Percentiles rank a stretch among this genome's conserved stretches.
phyloP scores from a whole-genome alignment of 2,888 invertebrate species.

The Apotomis betuletana region DNA sequence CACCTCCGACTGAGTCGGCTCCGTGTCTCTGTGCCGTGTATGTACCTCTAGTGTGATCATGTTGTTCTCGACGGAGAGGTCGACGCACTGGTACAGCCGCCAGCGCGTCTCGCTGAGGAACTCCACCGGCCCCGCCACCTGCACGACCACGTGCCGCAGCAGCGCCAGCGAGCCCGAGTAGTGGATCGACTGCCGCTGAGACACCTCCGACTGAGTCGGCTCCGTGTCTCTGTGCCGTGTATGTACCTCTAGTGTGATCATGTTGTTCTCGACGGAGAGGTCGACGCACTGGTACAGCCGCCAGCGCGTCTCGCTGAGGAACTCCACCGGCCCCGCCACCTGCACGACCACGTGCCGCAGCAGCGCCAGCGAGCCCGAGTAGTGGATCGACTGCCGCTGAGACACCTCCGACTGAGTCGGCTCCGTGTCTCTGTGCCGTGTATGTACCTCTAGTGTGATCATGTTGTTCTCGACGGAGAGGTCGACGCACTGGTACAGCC shows the following conservation, averaged over 20 bases:
- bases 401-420: slow-evolving; percentile 96
- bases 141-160: slow-evolving; percentile 89
- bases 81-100: no score
- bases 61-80: no score
- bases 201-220: slow-evolving; percentile 71
- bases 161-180: slow-evolving; percentile 86
- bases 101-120: no score
- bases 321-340: slow-evolving; percentile 89
- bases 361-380: slow-evolving; percentile 88
- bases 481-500: no score
- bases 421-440: slow-evolving; percentile 91
- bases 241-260: slow-evolving; percentile 90
- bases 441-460: no score
- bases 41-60: no score
- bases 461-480: no score
- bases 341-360: slow-evolving; percentile 90
- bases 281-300: slow-evolving; percentile 93
- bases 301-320: slow-evolving; percentile 87
- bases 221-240: slow-evolving; percentile 71
- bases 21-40: no score
- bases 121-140: slow-evolving; percentile 85
- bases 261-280: slow-evolving; percentile 90
- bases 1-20: no score
- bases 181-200: no score
- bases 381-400: slow-evolving; percentile 96